Base-by-base conservation (phyloP, 2,888 invertebrate species). In the Metellina segmentata region DNA sequence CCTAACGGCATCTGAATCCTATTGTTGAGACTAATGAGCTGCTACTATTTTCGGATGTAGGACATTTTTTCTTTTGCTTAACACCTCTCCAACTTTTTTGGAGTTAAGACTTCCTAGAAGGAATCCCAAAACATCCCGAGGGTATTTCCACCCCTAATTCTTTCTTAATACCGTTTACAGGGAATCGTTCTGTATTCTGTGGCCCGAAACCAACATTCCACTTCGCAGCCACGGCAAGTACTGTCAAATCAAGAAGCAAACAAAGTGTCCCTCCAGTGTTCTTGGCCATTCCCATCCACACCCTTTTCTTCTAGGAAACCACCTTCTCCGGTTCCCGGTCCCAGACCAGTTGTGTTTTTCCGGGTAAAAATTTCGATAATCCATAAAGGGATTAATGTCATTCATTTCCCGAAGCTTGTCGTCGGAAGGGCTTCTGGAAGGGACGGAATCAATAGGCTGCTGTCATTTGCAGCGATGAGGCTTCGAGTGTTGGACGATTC, bases 361-460 rank as follows among this genome's bases (percentile, higher is more conserved):
- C 78, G 78, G 70, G 78, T 85, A 90, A 90, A 90, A 90, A 70
- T 89, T 89, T 90, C 89, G 83, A 72, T 90, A 90, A 90, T 85
- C 89, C 89, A 85, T 90, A 90, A 85, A 79, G 51, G 89, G 89
- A 90, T 90, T 90, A 90, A 77, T 85, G 89, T 90, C 89, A 90
- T 83, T 90, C 89, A 90, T 90, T 90, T 83, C 79, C 78, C 34
- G 78, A 72, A 79, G 78, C 61, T 75, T 83, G 72, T 81, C 81
- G 53, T 53, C 11, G 74, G 72, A 78, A 51, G 89, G 88, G 89
- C 89, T 90, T 90, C 89, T 81, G 88, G 72, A 48, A 61, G n/a
- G 79, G 71, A 81, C 72, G 71, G 81, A 88, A 88, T 88, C 88
- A 81, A 88, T 88, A 88, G 81, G 13, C 6, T 16, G 69, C 81